phyloP scores from a whole-genome alignment of 2,113 vertebrate species.

The Sylvia atricapilla region DNA sequence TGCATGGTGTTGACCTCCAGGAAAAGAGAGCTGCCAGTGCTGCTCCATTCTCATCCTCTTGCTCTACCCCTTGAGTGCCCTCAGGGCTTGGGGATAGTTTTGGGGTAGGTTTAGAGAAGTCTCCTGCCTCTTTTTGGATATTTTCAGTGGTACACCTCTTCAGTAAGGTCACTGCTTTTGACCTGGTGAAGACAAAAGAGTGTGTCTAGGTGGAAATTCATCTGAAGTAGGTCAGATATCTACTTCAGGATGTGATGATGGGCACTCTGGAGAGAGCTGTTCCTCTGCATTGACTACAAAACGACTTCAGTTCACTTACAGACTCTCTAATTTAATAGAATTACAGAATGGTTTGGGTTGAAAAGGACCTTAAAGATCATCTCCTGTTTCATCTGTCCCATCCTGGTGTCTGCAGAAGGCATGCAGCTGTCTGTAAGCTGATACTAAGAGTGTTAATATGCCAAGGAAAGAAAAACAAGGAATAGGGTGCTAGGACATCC shows the following conservation, averaged over 20 bases:
- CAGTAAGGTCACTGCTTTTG: background rate
- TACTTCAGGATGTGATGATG: background rate
- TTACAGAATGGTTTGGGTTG: background rate
- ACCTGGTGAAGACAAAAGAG: background rate
- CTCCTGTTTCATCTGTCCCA: background rate
- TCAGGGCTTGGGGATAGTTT: background rate
- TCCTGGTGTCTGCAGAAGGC: background rate
- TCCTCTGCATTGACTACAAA: background rate
- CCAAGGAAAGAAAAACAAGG: background rate
- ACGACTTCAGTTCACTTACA: rapidly evolving
- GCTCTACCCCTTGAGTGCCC: rapidly evolving
- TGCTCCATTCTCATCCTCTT: background rate
- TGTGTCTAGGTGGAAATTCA: background rate
- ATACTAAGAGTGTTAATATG: background rate
- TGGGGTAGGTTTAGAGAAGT: background rate
- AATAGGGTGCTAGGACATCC: background rate
- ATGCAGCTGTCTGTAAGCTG: background rate
- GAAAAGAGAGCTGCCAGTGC: background rate
- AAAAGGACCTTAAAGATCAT: background rate
- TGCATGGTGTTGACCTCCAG: background rate
- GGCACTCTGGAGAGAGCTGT: background rate
- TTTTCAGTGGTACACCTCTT: background rate
- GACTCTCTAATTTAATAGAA: background rate
- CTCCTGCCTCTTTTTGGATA: background rate
- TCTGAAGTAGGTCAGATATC: background rate